These are phyloP conservation scores for Acanthosepion lycidas DNA, from an alignment of 2,888 invertebrate species.

Conservation along the genomic window DNA sequence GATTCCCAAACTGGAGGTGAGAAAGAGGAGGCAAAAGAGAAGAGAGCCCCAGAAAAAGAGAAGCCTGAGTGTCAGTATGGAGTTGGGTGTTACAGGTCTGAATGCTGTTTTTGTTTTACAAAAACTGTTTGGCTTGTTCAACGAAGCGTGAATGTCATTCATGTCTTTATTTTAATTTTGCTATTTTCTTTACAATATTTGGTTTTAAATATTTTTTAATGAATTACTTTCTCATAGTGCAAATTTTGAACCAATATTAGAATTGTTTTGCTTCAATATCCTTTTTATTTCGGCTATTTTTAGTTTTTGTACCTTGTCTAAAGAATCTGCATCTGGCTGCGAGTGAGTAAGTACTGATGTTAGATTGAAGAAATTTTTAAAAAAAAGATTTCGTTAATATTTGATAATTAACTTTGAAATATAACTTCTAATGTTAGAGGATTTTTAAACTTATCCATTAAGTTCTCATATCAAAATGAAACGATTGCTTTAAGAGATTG, in stretches of 20 bases:
- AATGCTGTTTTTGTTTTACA: constrained; percentile 45
- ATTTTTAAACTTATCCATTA: neutral
- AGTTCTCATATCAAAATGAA: neutral
- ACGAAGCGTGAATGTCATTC: neutral
- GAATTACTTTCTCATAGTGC: neutral
- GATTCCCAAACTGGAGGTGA: constrained; percentile 41
- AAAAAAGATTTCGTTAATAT: too few species aligned
- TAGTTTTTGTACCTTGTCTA: too few species aligned
- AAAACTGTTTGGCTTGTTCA: constrained; percentile 34
- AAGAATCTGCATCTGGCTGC: too few species aligned
- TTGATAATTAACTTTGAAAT: too few species aligned
- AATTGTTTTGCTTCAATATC: neutral
- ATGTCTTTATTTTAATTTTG: constrained; percentile 8
- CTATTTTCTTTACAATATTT: neutral
- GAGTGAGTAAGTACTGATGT: too few species aligned
- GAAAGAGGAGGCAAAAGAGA: constrained; percentile 43
- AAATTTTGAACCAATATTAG: neutral
- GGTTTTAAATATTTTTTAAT: neutral
- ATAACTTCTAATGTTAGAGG: too few species aligned
- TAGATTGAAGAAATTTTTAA: too few species aligned
- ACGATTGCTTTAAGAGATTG: neutral
- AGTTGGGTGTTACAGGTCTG: constrained; percentile 45
- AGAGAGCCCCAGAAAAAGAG: constrained; percentile 39
- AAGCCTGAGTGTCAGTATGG: constrained; percentile 48
- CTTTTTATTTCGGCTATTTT: too few species aligned